A percentile compares a stretch with the other conserved stretches of the same genome.
phyloP scores from a whole-genome alignment of 2,113 vertebrate genomes.

The Hippocampus abdominalis region DNA sequence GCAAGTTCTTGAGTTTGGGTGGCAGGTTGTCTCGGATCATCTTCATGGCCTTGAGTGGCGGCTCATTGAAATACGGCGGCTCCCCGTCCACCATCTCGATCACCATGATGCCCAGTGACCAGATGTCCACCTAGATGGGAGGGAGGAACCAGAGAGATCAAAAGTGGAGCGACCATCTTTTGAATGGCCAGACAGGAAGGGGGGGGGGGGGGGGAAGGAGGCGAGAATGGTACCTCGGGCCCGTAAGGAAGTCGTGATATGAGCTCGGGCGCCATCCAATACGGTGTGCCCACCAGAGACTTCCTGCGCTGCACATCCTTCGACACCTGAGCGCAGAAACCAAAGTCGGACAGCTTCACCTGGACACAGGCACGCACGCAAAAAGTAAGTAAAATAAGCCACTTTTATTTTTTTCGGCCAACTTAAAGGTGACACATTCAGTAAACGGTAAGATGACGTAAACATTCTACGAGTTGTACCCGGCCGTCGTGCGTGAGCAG shows the following conservation, averaged over 20 bases:
- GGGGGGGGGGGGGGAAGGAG: background rate
- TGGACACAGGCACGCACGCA: constrained; percentile 38
- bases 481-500: constrained; percentile 90
- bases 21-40: constrained; percentile 96
- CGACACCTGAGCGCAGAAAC: constrained; percentile 90
- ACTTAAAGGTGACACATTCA: background rate
- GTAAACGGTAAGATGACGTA: background rate
- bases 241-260: constrained; percentile 87
- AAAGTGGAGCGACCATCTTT: background rate
- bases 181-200: background rate
- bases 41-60: constrained; percentile 94
- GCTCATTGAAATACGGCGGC: constrained; percentile 94
- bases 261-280: constrained; percentile 94
- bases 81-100: constrained; percentile 98
- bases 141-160: background rate
- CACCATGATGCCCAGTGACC: constrained; percentile 96
- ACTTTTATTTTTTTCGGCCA: background rate
- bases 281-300: constrained; percentile 86
- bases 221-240: constrained; percentile 71
- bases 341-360: constrained; percentile 95
- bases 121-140: constrained; percentile 82
- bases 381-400: background rate
- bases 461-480: constrained; percentile 48
- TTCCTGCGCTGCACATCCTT: constrained; percentile 87
- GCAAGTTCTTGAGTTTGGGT: constrained; percentile 88